These are phyloP conservation scores for Hydrophis major DNA, from an alignment of 2,797 vertebrate species.

Conservation along the genomic window DNA sequence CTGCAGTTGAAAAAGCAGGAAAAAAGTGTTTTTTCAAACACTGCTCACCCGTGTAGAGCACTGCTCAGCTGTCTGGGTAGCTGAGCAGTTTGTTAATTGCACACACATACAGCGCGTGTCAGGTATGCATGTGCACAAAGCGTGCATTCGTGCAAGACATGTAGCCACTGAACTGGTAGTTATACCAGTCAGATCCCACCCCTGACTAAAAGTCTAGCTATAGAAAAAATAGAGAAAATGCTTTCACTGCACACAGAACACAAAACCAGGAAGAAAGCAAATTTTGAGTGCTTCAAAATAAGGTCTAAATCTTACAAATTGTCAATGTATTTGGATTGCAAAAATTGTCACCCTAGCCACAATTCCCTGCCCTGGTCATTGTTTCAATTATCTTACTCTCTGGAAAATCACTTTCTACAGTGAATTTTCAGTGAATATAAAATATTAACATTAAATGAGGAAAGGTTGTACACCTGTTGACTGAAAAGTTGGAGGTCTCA, in stretches of 20 bases:
- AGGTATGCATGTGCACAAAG: too few relatives aligned
- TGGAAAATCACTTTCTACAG: background rate
- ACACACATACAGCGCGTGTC: too few relatives aligned
- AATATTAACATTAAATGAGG: background rate
- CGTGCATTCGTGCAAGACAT: too few relatives aligned
- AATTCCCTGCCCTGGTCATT: background rate
- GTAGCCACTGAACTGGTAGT: too few relatives aligned
- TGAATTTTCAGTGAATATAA: background rate
- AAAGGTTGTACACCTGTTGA: background rate
- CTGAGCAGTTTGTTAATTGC: too few relatives aligned
- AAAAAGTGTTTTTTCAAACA: too few relatives aligned
- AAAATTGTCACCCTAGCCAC: background rate
- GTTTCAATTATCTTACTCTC: background rate
- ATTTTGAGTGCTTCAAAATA: background rate
- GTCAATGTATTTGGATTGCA: background rate
- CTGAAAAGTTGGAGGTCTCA: background rate
- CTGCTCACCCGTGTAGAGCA: too few relatives aligned
- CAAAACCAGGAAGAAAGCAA: background rate
- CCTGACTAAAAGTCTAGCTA: background rate
- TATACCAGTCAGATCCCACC: too few relatives aligned
- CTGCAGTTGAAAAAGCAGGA: too few relatives aligned
- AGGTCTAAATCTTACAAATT: background rate
- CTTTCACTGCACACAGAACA: background rate
- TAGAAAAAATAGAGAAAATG: background rate
- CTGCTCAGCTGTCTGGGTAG: too few relatives aligned